Evolutionary conservation across 2,113 vertebrate genomes (phyloP), one percentile per base, ranked within the genome.

Genomic region (Hippocampus abdominalis): DNA sequence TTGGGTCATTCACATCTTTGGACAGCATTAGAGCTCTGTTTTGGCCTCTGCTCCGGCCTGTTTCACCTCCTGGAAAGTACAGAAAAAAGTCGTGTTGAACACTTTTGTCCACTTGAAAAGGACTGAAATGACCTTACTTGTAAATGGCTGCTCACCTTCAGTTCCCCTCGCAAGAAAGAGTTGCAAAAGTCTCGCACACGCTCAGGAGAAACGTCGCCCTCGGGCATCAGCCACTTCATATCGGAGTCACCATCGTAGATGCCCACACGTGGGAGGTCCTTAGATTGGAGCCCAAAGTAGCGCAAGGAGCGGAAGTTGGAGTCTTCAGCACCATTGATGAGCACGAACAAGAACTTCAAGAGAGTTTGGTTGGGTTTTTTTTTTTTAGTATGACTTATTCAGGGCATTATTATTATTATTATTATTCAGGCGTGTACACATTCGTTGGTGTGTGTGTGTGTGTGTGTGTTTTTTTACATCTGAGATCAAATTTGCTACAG

Each of bases 311-410:
- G 91, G 4, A 71, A 81, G 69, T 96, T 98, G 69, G 87, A 86
- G 66, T 91, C 91, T 36, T 89, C 32, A 2, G 82, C 84, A 46
- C 90, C 93, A 27, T 98, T 93, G 71, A 98, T 84, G 80, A 95
- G 83, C 66, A 99, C 88, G 60, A 99, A 98, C 64, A 99, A 91
- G 76, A 96, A 87, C 97, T 99, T 86, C n/a, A 86, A 79, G 3
- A 56, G 29, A 90, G 68, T 0, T 23, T 32, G 61, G 4, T 61
- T 49, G 13, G 18, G 29, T 1, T 27, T 29, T 36, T 36, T 36
- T 21, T 48, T 46, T 2, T 66, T 16, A 65, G n/a, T 8, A 27
- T 46, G 40, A 15, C n/a, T 40, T 42, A 36, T 36, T 36, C 32
- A 36, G 32, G 32, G 32, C 32, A 36, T n/a, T n/a, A n/a, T n/a